phyloP scores from a whole-genome alignment of 2,113 vertebrate species.

The Clarias gariepinus region DNA sequence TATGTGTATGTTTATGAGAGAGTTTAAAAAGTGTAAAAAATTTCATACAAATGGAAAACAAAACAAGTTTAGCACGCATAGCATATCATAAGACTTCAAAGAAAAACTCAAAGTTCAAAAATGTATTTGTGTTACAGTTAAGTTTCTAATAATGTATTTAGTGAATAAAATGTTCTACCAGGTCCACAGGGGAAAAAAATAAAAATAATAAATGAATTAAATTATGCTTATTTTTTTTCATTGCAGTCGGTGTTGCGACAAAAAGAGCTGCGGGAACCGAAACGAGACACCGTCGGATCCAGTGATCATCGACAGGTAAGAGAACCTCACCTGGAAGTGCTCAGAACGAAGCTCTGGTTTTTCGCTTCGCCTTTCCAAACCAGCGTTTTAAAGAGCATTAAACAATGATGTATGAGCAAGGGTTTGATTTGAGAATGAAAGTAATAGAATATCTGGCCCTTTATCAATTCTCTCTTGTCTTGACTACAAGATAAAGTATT shows the following conservation, averaged over 20 bases:
- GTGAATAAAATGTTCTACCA: background rate
- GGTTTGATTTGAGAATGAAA: background rate
- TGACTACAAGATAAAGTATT: conserved; percentile 24
- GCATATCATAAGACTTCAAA: background rate
- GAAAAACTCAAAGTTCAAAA: background rate
- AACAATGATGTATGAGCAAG: background rate
- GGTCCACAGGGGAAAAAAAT: no score
- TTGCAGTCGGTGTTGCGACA: conserved; percentile 86
- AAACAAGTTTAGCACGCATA: no score
- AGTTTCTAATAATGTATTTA: background rate
- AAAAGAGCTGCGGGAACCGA: conserved; percentile 92
- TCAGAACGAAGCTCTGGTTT: background rate
- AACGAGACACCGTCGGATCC: conserved; percentile 91
- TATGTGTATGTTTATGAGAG: background rate
- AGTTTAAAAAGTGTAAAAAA: background rate
- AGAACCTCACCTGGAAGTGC: conserved; percentile 55
- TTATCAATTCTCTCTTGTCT: conserved; percentile 9
- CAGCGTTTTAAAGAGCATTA: background rate
- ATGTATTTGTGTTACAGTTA: background rate
- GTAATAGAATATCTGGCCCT: background rate
- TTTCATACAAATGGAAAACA: background rate
- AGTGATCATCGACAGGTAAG: conserved; percentile 89
- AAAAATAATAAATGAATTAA: no score
- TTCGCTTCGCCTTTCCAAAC: background rate
- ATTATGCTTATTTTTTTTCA: background rate